These are phyloP conservation scores for Heterodera filipjevi DNA, from an alignment of 2,888 invertebrate species.

Conservation along the genomic window DNA sequence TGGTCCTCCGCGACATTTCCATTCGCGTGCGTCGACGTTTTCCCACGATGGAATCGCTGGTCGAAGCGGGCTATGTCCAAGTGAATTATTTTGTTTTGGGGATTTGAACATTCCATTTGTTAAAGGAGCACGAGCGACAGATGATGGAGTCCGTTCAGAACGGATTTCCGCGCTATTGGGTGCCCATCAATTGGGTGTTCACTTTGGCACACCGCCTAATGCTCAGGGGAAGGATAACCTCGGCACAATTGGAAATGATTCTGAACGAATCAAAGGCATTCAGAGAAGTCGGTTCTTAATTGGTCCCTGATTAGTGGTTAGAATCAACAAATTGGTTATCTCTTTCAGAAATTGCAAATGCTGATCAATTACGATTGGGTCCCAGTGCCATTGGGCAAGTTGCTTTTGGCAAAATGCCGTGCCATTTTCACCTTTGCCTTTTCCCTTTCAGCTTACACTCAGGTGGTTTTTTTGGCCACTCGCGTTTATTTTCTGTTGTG, in stretches of 20 bases:
- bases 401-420: slow-evolving; percentile 30
- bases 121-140: slow-evolving; percentile 41
- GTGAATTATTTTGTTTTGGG: slow-evolving; percentile 35
- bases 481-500: slow-evolving; percentile 56
- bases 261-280: slow-evolving; percentile 29
- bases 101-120: slow-evolving; percentile 41
- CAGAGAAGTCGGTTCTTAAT: background rate
- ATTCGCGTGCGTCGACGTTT: slow-evolving; percentile 43
- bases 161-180: slow-evolving; percentile 55
- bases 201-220: slow-evolving; percentile 18
- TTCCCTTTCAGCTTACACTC: slow-evolving; percentile 52
- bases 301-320: background rate
- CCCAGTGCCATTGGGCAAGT: background rate
- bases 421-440: too few species aligned
- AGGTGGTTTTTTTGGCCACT: slow-evolving; percentile 54
- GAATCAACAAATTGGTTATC: background rate
- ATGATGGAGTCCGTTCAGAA: slow-evolving; percentile 34
- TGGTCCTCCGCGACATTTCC: slow-evolving; percentile 44
- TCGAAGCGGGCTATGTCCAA: slow-evolving; percentile 34
- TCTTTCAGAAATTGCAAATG: slow-evolving; percentile 32
- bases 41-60: slow-evolving; percentile 39
- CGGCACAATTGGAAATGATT: slow-evolving; percentile 25
- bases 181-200: slow-evolving; percentile 57
- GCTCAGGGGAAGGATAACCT: background rate
- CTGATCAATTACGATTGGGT: slow-evolving; percentile 46